Base-by-base conservation (phyloP, 2,888 invertebrate species). In the Microctonus brassicae region DNA sequence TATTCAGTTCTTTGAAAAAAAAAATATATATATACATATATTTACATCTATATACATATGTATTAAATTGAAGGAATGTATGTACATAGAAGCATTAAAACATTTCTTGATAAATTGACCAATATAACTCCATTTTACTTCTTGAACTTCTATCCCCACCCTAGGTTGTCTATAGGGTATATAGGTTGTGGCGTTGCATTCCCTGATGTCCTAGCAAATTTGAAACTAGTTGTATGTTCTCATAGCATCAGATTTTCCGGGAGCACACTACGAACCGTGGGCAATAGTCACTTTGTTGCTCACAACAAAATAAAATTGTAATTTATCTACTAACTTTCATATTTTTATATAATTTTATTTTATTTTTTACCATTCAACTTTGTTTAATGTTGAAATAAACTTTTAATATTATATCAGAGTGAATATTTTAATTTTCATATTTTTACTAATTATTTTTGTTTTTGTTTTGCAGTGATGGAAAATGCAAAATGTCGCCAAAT, bases 391-490 rank as follows among this genome's bases (percentile, higher is more conserved):
- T 1, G 7, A n/a, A n/a, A n/a, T n/a, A n/a, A n/a, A n/a, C n/a
- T n/a, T n/a, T n/a, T 2, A 1, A 20, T 20, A 20, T n/a, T 7
- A 6, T 1, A 17, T 20, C 1, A 17, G 2, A 22, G 9, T 1
- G 9, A 10, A 55, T 24, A 24, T 55, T 26, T 13, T 60, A 22
- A 20, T 11, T 55, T 39, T 29, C 17, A 52, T 36, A 20, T 22
- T 65, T 52, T 67, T 67, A n/a, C n/a, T n/a, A n/a, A n/a, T n/a
- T n/a, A n/a, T n/a, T n/a, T 34, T 9, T 69, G 34, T 75, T 69
- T 71, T 36, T 72, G 61, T 81, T 81, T n/a, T 13, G 24, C 75
- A 83, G 83, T 83, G 78, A 82, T 79, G 80, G 80, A 75, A 82
- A 74, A 52, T 24, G 73, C n/a, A 76, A 76, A 66, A 83, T 82